Percentiles rank a stretch among this genome's conserved stretches.
phyloP scores from a whole-genome alignment of 2,888 invertebrate genomes.

The Druceiella hillmani region DNA sequence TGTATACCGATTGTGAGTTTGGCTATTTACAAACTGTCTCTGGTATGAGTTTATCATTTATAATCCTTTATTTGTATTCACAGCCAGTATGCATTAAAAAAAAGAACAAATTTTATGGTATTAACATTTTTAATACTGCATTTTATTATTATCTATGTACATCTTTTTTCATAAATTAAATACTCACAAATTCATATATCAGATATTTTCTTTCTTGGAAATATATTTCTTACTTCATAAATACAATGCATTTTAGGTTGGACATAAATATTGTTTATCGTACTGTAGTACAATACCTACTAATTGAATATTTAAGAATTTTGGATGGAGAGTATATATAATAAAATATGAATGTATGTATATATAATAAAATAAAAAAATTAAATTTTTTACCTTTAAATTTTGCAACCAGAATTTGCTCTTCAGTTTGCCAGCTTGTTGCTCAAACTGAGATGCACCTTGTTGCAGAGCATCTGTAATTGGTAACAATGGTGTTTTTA shows the following conservation, averaged over 20 bases:
- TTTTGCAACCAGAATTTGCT: conserved; percentile 98
- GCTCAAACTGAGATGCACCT: conserved; percentile 95
- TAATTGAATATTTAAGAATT: no score
- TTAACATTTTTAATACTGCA: neutral
- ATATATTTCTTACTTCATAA: neutral
- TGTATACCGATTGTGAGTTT: no score
- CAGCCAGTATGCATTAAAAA: neutral
- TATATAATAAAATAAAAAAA: neutral
- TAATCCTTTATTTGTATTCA: no score
- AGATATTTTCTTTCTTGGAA: no score
- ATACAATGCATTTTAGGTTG: neutral
- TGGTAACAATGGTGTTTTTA: no score
- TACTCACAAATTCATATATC: no score
- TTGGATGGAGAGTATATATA: no score
- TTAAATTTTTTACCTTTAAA: conserved; percentile 61
- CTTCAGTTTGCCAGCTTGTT: conserved; percentile 94
- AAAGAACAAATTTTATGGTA: neutral
- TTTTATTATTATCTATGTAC: no score
- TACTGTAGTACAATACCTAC: no score
- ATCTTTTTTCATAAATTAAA: no score
- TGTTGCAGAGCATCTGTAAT: conserved; percentile 81
- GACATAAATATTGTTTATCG: conserved; percentile 10
- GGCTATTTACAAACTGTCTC: no score
- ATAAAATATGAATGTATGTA: conserved; percentile 8
- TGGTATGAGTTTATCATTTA: no score